Conservation (phyloP, 1,140 invertebrate species). For the Drosophila parabipectinata region DNA sequence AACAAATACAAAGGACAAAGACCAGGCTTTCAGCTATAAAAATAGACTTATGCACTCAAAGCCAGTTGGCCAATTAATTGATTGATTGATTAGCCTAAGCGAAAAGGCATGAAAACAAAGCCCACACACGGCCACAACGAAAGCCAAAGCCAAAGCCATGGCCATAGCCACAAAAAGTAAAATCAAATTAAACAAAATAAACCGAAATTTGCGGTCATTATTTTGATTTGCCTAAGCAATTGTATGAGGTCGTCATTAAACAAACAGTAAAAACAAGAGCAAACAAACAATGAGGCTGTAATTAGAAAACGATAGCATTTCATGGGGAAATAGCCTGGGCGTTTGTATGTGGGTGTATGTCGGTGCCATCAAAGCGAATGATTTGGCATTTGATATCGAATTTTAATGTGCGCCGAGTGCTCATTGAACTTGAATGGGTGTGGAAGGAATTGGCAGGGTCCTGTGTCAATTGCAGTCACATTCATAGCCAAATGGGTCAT, state of each 20-base stretch:
- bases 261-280: constrained; percentile 39
- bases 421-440: constrained; percentile 22
- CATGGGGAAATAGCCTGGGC: constrained; percentile 19
- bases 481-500: neutral
- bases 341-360: constrained; percentile 7
- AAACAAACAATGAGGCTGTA: constrained; percentile 28
- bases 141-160: neutral
- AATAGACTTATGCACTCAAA: constrained; percentile 54
- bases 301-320: constrained; percentile 35
- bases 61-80: constrained; percentile 48
- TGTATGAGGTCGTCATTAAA: constrained; percentile 25
- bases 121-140: constrained; percentile 3
- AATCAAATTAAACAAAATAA: constrained; percentile 44
- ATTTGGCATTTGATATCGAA: constrained; percentile 39
- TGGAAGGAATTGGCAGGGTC: constrained; percentile 3
- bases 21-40: constrained; percentile 52
- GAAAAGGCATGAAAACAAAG: constrained; percentile 15
- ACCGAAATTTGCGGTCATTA: constrained; percentile 45
- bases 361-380: constrained; percentile 35
- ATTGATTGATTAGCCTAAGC: constrained; percentile 56
- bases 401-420: constrained; percentile 39
- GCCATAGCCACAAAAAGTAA: constrained; percentile 11
- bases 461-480: constrained; percentile 29
- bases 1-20: constrained; percentile 27
- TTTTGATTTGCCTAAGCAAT: constrained; percentile 57